phyloP scores from a whole-genome alignment of 2,797 vertebrate genomes.

The Xiphophorus birchmanni region DNA sequence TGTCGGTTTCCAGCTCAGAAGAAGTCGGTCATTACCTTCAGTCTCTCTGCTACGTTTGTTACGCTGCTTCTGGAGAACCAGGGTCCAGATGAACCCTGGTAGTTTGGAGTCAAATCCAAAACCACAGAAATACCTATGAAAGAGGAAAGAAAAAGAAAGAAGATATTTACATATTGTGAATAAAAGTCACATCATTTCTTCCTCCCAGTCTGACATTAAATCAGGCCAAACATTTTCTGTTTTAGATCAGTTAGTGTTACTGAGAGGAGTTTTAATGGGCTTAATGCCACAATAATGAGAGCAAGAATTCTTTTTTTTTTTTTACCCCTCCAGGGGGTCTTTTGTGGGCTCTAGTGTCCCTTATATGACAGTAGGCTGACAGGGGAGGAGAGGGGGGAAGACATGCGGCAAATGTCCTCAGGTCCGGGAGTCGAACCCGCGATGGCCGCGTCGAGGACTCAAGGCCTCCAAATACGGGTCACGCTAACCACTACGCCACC shows the following conservation, averaged over 20 bases:
- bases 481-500: no score
- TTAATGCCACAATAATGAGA: neutral
- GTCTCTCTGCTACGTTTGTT: conserved; percentile 64
- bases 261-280: neutral
- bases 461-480: no score
- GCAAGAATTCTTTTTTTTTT: neutral
- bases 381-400: no score
- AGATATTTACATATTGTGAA: neutral
- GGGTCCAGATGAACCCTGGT: conserved; percentile 66
- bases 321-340: no score
- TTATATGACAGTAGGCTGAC: no score
- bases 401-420: no score
- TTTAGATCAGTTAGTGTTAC: neutral
- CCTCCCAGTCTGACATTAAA: neutral
- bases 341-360: no score
- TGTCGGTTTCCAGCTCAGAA: neutral
- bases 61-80: conserved; percentile 80
- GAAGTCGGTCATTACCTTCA: conserved; percentile 66
- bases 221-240: neutral
- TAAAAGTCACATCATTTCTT: neutral
- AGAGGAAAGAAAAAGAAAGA: neutral
- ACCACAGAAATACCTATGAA: conserved; percentile 82
- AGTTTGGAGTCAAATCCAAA: conserved; percentile 90
- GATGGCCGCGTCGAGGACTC: no score
- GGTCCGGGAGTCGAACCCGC: no score